Conservation (phyloP, 1,140 invertebrate genomes). For the Papilio polyxenes region DNA sequence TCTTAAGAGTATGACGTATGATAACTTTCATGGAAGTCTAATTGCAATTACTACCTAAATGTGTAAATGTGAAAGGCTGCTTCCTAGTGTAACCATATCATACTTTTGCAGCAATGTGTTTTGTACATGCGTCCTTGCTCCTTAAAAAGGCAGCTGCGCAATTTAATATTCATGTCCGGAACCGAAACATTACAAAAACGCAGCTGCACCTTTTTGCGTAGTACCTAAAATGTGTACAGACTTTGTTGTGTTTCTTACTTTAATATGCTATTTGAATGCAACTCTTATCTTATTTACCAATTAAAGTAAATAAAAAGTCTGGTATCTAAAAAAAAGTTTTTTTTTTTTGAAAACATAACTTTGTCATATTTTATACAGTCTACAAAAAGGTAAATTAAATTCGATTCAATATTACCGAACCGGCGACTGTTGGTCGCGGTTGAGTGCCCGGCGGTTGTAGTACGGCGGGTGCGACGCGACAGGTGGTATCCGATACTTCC, state of each 20-base stretch:
- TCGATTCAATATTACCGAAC: slow-evolving; percentile 4
- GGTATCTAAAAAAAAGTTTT: too few relatives aligned
- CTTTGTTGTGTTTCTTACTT: background rate
- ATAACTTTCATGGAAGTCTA: too few relatives aligned
- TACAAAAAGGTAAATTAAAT: background rate
- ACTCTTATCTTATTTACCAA: background rate
- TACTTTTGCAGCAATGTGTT: background rate
- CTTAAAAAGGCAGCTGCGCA: background rate
- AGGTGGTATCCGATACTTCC: slow-evolving; percentile 49
- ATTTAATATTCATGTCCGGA: background rate
- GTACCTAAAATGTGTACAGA: background rate
- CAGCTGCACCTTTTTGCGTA: background rate
- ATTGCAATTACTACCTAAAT: background rate
- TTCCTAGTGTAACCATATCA: background rate
- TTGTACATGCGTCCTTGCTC: background rate
- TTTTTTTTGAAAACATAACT: too few relatives aligned
- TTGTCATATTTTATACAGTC: too few relatives aligned
- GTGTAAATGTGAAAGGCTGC: background rate
- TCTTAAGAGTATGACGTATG: too few relatives aligned
- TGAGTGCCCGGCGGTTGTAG: slow-evolving; percentile 36
- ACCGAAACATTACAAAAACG: background rate
- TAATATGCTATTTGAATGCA: background rate
- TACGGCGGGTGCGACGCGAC: slow-evolving; percentile 44
- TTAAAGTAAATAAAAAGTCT: too few relatives aligned
- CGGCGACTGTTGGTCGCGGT: slow-evolving; percentile 44